phyloP scores from a whole-genome alignment of 2,113 vertebrate species.

The Aspidoscelis tigris region DNA sequence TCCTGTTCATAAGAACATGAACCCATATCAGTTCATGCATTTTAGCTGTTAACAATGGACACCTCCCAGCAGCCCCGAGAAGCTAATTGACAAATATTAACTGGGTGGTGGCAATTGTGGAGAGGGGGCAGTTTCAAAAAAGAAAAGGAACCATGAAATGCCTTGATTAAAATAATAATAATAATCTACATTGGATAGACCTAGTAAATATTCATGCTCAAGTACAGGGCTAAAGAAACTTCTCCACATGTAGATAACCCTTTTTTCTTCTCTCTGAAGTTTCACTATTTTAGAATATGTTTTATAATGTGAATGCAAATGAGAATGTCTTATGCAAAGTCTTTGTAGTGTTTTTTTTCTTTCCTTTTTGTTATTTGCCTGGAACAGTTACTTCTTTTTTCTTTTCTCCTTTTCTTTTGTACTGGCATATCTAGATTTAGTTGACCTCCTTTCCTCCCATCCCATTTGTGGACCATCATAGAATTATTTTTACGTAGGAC shows the following conservation, averaged over 20 bases:
- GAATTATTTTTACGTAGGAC: neutral
- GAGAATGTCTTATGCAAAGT: neutral
- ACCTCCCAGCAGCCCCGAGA: slow-evolving; percentile 5
- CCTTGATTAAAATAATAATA: neutral
- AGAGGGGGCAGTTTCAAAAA: fast-evolving
- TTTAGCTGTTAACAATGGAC: neutral
- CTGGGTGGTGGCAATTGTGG: neutral
- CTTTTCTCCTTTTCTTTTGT: neutral
- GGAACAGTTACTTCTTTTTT: neutral
- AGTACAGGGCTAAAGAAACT: neutral
- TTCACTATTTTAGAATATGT: neutral
- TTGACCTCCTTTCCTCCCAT: neutral
- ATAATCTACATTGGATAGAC: neutral
- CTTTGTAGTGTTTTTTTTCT: neutral
- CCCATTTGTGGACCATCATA: slow-evolving; percentile 4
- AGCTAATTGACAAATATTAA: neutral
- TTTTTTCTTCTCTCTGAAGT: neutral
- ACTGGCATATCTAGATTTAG: neutral
- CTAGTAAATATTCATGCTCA: neutral
- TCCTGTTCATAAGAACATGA: too few species aligned
- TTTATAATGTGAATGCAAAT: neutral
- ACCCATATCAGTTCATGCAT: neutral
- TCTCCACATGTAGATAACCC: neutral
- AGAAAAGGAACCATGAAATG: neutral
- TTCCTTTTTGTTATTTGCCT: neutral